phyloP scores from a whole-genome alignment of 2,888 invertebrate genomes.

The Odontocerum albicorne region DNA sequence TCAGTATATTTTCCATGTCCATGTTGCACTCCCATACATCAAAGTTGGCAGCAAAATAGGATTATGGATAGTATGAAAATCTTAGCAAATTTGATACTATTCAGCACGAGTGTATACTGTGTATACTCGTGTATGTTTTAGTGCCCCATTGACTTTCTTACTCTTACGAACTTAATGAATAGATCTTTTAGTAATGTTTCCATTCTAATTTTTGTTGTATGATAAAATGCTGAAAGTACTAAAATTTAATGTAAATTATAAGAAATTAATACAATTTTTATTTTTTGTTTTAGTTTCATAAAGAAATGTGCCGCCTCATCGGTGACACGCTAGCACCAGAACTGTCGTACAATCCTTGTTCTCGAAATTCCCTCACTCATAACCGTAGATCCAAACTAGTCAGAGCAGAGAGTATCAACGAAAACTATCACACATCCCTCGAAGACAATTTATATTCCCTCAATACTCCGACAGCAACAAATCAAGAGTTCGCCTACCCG shows the following conservation, averaged over 20 bases:
- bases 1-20: too few species aligned
- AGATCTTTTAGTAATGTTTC: too few species aligned
- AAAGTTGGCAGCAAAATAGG: too few species aligned
- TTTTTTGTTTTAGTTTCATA: conserved; percentile 59
- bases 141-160: too few species aligned
- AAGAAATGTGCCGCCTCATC: conserved; percentile 70
- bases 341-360: conserved; percentile 25
- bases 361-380: conserved; percentile 29
- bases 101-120: too few species aligned
- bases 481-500: conserved; percentile 29
- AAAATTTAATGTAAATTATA: not conserved
- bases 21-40: too few species aligned
- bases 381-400: conserved; percentile 22
- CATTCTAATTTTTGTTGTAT: not conserved
- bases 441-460: conserved; percentile 32
- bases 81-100: too few species aligned
- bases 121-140: too few species aligned
- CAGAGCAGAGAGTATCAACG: conserved; percentile 36
- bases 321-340: conserved; percentile 46
- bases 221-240: not conserved
- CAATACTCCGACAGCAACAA: conserved; percentile 28
- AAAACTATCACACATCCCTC: conserved; percentile 28
- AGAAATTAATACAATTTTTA: conserved; percentile 9
- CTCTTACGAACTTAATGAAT: too few species aligned
- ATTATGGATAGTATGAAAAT: too few species aligned